Percentiles rank a stretch among this genome's conserved stretches.
Conservation (phyloP, 2,888 invertebrate species). For the Thymelicus acteon region DNA sequence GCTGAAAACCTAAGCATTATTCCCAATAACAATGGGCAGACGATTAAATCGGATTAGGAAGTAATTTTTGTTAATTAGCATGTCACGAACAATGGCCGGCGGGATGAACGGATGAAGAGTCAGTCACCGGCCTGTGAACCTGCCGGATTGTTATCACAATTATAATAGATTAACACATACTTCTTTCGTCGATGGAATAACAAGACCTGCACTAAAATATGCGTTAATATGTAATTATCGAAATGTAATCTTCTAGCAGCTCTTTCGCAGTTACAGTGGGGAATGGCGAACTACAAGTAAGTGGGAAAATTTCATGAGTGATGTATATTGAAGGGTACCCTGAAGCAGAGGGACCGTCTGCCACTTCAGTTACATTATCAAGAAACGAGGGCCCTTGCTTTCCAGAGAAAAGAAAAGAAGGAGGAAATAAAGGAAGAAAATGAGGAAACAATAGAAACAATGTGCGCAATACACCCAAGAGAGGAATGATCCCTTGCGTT, state of each 20-base stretch:
- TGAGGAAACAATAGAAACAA: no score
- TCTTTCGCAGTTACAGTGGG: no score
- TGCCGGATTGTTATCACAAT: conserved; percentile 36
- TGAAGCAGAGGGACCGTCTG: no score
- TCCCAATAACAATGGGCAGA: conserved; percentile 35
- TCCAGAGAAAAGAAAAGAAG: no score
- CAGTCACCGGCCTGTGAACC: conserved; percentile 42
- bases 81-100: conserved; percentile 42
- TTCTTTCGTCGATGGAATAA: conserved; percentile 1
- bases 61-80: conserved; percentile 56
- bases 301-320: no score
- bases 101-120: conserved; percentile 41
- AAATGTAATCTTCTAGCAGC: no score
- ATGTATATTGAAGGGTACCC: no score
- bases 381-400: no score
- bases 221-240: not conserved
- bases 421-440: no score
- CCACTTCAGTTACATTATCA: no score
- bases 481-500: not conserved
- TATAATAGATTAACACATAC: conserved; percentile 16
- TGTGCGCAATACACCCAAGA: no score
- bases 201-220: not conserved
- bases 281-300: no score
- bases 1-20: conserved; percentile 19
- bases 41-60: conserved; percentile 73